Conservation (phyloP, 2,113 vertebrate species). For the Physeter macrocephalus region DNA sequence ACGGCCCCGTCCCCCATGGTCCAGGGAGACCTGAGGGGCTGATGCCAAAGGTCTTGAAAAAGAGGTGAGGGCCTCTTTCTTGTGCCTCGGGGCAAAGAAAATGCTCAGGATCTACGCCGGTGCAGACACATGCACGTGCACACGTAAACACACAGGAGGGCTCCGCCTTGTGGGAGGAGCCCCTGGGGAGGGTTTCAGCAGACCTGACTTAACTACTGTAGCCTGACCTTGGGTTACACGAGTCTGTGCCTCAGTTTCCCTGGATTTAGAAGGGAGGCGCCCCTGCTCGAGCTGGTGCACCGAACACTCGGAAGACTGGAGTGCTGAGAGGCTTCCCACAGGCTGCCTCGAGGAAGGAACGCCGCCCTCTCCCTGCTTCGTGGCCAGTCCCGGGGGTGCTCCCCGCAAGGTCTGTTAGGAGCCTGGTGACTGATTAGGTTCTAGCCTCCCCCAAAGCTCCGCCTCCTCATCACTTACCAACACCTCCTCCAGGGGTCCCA, state of each 20-base stretch:
- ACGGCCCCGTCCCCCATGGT: background rate
- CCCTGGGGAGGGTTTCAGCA: background rate
- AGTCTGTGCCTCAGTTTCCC: background rate
- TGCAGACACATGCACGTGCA: accelerated
- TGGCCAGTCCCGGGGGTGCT: background rate
- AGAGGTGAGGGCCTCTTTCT: background rate
- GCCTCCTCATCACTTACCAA: background rate
- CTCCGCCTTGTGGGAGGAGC: background rate
- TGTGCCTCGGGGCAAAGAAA: background rate
- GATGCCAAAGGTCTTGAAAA: background rate
- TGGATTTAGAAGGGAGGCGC: background rate
- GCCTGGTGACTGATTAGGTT: background rate
- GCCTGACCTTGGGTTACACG: too few species aligned
- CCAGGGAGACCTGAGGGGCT: background rate
- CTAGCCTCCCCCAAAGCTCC: background rate
- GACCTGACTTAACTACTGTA: background rate
- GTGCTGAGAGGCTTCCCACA: background rate
- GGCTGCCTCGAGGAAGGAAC: background rate
- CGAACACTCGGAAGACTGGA: accelerated
- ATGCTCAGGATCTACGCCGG: accelerated
- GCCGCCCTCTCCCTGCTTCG: background rate
- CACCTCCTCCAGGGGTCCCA: background rate
- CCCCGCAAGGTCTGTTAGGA: background rate
- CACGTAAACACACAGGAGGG: background rate
- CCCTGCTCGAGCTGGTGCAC: background rate